Evolutionary conservation across 2,113 vertebrate genomes (phyloP).

Genomic region (Microcebus jonahi): DNA sequence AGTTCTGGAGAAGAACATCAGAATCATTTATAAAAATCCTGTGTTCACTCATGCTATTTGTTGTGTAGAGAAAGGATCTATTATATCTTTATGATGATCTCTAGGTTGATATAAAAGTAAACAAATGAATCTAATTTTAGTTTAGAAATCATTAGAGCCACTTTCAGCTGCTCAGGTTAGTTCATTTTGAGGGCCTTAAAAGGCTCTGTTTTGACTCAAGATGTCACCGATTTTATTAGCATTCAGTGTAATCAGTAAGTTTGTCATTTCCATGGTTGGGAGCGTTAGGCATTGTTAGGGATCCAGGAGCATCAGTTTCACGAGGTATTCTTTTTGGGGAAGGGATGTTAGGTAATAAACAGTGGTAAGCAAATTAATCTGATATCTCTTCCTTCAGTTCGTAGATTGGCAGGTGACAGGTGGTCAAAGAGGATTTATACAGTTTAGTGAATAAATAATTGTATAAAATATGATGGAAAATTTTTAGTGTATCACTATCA

Average conservation of each 20-base stretch:
- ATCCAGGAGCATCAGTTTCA: neutral
- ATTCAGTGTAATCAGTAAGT: neutral
- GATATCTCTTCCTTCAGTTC: neutral
- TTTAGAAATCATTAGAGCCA: slow-evolving; percentile 44
- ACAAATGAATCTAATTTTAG: slow-evolving; percentile 48
- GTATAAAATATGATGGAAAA: neutral
- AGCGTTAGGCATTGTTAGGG: neutral
- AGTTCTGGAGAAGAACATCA: slow-evolving; percentile 60
- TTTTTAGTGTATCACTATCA: neutral
- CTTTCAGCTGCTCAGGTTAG: neutral
- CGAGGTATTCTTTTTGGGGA: neutral
- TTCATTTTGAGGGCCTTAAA: neutral
- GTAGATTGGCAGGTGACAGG: slow-evolving; percentile 31
- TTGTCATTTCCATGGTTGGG: neutral
- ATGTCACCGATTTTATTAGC: slow-evolving; percentile 19
- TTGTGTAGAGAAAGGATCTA: slow-evolving; percentile 34
- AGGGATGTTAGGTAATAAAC: neutral
- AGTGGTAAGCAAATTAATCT: slow-evolving; percentile 43
- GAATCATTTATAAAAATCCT: slow-evolving; percentile 50
- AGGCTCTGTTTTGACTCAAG: neutral
- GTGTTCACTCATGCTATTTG: slow-evolving; percentile 60
- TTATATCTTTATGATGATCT: neutral
- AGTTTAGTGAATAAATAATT: slow-evolving; percentile 9
- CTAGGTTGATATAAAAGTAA: neutral
- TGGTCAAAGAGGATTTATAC: neutral